Evolutionary conservation across 2,797 vertebrate species (phyloP).

Genomic region (Diceros bicornis): DNA sequence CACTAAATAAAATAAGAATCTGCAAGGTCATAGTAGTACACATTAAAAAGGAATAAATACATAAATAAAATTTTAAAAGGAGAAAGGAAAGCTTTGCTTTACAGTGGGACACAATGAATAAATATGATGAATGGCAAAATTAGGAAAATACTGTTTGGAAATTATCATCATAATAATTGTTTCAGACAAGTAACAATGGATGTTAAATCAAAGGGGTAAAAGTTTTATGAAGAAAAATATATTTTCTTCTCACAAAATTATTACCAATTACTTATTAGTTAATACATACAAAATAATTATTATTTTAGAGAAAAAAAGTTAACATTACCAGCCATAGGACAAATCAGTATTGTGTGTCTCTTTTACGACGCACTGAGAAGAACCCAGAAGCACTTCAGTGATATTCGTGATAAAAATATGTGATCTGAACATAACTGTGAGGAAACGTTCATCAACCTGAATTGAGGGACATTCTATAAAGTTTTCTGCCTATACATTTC

Average conservation of each 20-base stretch:
- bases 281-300: not conserved
- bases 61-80: not conserved
- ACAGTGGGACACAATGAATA: not conserved
- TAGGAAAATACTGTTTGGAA: not conserved
- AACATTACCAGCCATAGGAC: not conserved
- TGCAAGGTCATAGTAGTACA: not conserved
- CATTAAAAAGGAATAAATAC: not conserved
- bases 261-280: not conserved
- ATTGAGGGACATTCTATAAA: not conserved
- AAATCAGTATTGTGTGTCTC: not conserved
- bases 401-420: not conserved
- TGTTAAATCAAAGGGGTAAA: not conserved
- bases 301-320: not conserved
- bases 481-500: not conserved
- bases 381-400: not conserved
- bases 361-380: not conserved
- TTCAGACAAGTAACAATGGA: not conserved
- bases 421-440: not conserved
- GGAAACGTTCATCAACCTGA: not conserved
- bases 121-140: not conserved
- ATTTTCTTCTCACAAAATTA: not conserved
- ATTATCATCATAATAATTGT: constrained; percentile 18
- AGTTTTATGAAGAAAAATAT: not conserved
- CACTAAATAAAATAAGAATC: not conserved
- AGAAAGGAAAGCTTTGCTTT: not conserved